These are phyloP conservation scores for Notodromas monacha DNA, from an alignment of 2,888 invertebrate species.

Conservation along the genomic window DNA sequence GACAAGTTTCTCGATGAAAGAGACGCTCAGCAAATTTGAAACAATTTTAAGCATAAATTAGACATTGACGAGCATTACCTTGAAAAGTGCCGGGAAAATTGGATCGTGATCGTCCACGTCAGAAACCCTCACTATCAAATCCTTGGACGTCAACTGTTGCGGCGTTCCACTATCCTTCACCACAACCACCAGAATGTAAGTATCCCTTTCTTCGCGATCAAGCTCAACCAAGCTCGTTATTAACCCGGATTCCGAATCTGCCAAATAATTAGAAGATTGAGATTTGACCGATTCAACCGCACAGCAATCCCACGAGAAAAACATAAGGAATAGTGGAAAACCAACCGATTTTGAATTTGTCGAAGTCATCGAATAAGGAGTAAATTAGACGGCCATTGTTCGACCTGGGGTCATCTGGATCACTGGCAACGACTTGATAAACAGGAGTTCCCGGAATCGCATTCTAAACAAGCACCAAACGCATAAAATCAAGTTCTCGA, in stretches of 20 bases:
- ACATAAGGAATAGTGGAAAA: no score
- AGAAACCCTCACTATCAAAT: neutral
- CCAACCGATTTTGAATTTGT: neutral
- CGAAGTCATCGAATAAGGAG: neutral
- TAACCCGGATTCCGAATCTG: neutral
- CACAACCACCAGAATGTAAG: neutral
- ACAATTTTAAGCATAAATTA: neutral
- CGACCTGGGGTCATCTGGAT: neutral
- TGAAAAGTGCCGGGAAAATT: neutral
- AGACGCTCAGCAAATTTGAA: no score
- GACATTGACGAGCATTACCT: no score
- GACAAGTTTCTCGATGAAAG: no score
- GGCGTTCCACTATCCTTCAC: neutral
- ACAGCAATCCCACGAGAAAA: neutral
- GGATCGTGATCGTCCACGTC: neutral
- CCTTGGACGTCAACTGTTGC: neutral
- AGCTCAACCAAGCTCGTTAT: neutral
- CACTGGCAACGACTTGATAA: neutral
- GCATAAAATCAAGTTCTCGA: no score
- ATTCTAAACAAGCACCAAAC: neutral
- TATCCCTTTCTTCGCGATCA: neutral
- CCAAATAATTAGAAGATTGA: neutral
- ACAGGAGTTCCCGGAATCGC: neutral
- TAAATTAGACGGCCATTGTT: neutral
- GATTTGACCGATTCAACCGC: neutral